Evolutionary conservation across 2,888 invertebrate genomes (phyloP).

Genomic region (Xestia xanthographa): DNA sequence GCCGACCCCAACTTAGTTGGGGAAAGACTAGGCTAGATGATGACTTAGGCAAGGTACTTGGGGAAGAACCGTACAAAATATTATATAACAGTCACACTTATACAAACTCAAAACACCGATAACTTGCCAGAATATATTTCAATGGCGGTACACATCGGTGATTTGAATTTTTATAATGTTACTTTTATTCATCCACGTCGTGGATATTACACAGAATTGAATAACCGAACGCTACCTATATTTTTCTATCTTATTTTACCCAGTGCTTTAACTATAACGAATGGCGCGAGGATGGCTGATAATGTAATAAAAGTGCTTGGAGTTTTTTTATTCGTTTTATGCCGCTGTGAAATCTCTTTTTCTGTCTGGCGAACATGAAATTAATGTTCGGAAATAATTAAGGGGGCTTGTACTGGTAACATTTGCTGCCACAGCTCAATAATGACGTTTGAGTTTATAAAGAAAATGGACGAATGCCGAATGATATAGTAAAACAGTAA

Average conservation of each 20-base stretch:
- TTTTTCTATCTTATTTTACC: not conserved
- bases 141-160: not conserved
- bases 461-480: not conserved
- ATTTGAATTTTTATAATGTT: not conserved
- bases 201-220: not conserved
- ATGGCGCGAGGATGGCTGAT: conserved; percentile 14
- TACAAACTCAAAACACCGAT: not conserved
- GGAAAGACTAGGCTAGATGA: not conserved
- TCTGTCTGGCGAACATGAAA: conserved; percentile 8
- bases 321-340: conserved; percentile 37
- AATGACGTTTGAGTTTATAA: not conserved
- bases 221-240: not conserved
- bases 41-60: not conserved
- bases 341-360: conserved; percentile 19
- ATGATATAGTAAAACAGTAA: not conserved
- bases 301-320: conserved; percentile 42
- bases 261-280: conserved; percentile 20
- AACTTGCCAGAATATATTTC: not conserved
- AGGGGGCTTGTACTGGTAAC: not conserved
- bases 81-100: not conserved
- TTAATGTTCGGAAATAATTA: conserved; percentile 25
- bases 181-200: not conserved
- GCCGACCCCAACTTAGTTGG: not conserved
- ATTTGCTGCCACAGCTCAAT: not conserved
- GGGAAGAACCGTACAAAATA: not conserved